phyloP scores from a whole-genome alignment of 2,113 vertebrate genomes.

The Lampris megalopsis region DNA sequence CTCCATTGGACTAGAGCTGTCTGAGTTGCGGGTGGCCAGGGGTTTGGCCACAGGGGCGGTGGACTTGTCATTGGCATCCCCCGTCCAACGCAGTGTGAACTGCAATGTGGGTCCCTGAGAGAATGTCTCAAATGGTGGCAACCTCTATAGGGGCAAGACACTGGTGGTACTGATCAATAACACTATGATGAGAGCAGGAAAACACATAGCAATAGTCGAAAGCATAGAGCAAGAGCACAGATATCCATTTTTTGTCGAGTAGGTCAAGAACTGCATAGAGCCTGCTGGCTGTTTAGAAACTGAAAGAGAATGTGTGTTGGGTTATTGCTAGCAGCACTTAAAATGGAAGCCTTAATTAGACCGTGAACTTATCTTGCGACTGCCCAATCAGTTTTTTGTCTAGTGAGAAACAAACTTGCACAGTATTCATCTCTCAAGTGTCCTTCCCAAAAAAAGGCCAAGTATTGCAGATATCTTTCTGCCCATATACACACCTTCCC shows the following conservation, averaged over 20 bases:
- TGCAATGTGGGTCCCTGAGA: conserved; percentile 99
- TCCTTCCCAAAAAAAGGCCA: too few species aligned
- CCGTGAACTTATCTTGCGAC: too few species aligned
- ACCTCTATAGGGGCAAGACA: conserved; percentile 80
- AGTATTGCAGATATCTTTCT: background rate
- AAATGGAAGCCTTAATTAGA: too few species aligned
- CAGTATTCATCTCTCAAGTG: background rate
- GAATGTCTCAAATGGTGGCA: conserved; percentile 99
- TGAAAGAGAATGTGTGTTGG: too few species aligned
- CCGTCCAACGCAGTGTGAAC: conserved; percentile 97
- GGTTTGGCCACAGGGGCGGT: conserved; percentile 95
- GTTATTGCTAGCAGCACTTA: too few species aligned
- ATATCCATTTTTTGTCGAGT: background rate
- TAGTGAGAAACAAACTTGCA: background rate
- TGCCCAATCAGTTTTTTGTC: too few species aligned
- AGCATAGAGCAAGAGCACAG: background rate
- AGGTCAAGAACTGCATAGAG: too few species aligned
- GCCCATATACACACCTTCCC: conserved; percentile 87
- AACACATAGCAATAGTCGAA: background rate
- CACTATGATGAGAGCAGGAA: background rate
- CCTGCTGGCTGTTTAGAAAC: too few species aligned
- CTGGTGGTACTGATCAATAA: background rate
- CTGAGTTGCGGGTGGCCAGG: conserved; percentile 95
- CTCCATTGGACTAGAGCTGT: conserved; percentile 89
- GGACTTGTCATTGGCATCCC: conserved; percentile 91